These are phyloP conservation scores for Ophioderma brevispina DNA, from an alignment of 35 echinoderm and acorn worm species.

Conservation along the genomic window DNA sequence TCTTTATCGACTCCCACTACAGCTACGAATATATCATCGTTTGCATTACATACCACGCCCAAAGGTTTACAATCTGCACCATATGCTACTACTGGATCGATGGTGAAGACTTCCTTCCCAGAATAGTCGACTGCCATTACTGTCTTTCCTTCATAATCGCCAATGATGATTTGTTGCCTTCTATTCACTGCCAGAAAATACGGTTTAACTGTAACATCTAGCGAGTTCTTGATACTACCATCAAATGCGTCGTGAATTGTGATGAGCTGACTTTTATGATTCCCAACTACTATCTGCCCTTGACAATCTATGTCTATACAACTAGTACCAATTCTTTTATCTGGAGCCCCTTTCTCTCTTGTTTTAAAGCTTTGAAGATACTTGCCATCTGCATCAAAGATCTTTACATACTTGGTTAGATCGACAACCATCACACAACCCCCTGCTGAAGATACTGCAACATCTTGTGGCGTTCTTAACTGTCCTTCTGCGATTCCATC, in stretches of 20 bases:
- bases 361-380: not conserved
- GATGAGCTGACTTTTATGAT: not conserved
- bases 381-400: not conserved
- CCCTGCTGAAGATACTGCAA: not conserved
- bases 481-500: not conserved
- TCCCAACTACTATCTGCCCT: not conserved
- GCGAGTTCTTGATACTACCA: not conserved
- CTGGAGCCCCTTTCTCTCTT: not conserved
- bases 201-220: not conserved
- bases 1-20: not conserved
- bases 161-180: not conserved
- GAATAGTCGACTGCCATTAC: not conserved
- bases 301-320: not conserved
- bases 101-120: not conserved
- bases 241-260: not conserved
- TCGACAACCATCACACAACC: not conserved
- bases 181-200: not conserved
- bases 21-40: not conserved
- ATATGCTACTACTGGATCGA: not conserved
- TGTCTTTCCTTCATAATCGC: not conserved
- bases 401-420: not conserved
- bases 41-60: not conserved
- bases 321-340: not conserved
- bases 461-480: not conserved
- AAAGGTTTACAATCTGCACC: not conserved